These are phyloP conservation scores for Cactoblastis cactorum DNA, from an alignment of 2,888 invertebrate genomes.

Conservation along the genomic window DNA sequence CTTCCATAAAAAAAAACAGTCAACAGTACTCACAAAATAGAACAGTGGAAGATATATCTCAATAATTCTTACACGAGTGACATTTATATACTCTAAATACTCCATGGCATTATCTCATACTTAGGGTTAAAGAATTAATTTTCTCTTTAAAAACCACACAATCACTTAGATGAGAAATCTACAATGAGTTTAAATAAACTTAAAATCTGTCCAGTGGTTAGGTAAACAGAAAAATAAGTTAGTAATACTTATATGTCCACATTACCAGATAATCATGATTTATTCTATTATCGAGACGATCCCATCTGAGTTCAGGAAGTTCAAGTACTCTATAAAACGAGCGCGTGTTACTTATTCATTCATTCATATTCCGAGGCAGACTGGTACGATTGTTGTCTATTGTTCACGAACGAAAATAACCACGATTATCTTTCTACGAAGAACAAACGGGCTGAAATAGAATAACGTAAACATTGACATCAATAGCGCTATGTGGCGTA, in stretches of 20 bases:
- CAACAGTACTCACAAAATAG: no score
- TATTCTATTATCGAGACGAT: constrained; percentile 19
- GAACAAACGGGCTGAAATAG: neutral
- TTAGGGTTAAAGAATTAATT: neutral
- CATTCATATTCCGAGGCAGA: constrained; percentile 1
- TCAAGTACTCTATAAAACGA: constrained; percentile 10
- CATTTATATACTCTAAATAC: no score
- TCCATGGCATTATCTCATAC: constrained; percentile 2
- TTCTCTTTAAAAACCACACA: no score
- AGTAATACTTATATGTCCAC: constrained; percentile 3
- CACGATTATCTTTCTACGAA: neutral
- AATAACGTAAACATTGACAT: constrained; percentile 1
- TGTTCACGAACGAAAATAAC: constrained; percentile 3
- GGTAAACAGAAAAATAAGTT: no score
- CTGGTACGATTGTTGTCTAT: constrained; percentile 1
- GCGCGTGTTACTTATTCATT: constrained; percentile 8
- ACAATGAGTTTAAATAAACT: no score
- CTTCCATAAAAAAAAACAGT: no score
- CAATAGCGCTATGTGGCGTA: neutral
- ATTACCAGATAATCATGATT: constrained; percentile 14
- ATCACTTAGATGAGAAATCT: no score
- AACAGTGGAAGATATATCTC: no score
- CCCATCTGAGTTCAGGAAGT: constrained; percentile 10
- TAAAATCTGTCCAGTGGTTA: no score
- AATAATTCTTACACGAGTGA: no score